These are phyloP conservation scores for Gallinago nigripennis DNA, from an alignment of 2,797 vertebrate species.

Conservation along the genomic window DNA sequence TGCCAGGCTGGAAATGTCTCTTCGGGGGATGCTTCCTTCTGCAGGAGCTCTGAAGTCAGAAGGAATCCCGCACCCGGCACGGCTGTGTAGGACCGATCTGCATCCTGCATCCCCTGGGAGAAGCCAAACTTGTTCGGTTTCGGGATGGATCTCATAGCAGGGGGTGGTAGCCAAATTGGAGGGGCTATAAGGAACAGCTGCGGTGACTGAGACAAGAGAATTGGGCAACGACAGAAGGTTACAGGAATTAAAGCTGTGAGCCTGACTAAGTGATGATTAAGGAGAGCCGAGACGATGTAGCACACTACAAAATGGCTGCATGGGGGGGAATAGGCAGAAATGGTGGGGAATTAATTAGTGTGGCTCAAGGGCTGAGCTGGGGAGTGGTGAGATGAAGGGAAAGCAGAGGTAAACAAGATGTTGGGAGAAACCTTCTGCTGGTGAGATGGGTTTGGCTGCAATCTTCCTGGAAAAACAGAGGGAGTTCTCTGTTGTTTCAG, in stretches of 20 bases:
- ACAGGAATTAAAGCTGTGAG: conserved; percentile 7
- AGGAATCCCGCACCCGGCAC: neutral
- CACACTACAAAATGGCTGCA: neutral
- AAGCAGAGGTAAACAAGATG: neutral
- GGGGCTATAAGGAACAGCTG: neutral
- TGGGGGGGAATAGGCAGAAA: neutral
- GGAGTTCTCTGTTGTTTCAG: conserved; percentile 1
- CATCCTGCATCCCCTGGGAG: neutral
- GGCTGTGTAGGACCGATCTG: neutral
- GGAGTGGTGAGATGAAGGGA: neutral
- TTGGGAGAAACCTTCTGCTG: neutral
- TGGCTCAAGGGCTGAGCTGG: neutral
- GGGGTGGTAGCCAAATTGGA: neutral
- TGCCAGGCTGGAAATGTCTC: neutral
- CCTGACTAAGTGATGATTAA: conserved; percentile 12
- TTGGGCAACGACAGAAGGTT: neutral
- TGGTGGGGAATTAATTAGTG: neutral
- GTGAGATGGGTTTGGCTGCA: neutral
- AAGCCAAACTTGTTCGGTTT: neutral
- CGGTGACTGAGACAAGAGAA: neutral
- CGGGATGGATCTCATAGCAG: neutral
- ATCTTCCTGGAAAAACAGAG: neutral
- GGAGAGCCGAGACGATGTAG: neutral
- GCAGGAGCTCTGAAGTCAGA: neutral
- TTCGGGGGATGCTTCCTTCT: neutral